Evolutionary conservation across 2,888 invertebrate genomes (phyloP).

Genomic region (Nomada hirtipes): DNA sequence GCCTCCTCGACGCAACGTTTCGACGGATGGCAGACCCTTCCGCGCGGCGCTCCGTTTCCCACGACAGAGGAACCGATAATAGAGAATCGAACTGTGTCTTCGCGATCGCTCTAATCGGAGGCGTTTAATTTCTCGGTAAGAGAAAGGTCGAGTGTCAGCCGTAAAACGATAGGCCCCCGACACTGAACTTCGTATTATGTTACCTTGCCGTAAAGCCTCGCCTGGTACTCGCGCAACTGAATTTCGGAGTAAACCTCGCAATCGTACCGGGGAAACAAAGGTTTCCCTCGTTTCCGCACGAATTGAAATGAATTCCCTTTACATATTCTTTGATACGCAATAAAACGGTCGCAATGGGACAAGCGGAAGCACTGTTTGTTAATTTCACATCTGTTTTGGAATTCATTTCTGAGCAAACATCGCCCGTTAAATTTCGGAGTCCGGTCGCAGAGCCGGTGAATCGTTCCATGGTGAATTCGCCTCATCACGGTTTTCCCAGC

Average conservation of each 20-base stretch:
- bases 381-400: no score
- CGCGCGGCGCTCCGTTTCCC: constrained; percentile 27
- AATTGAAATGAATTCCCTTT: no score
- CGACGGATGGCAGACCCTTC: background rate
- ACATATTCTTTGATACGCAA: no score
- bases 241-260: constrained; percentile 5
- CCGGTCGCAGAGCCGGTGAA: background rate
- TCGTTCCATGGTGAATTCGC: constrained; percentile 20
- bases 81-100: constrained; percentile 48
- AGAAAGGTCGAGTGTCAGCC: constrained; percentile 60
- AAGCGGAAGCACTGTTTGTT: no score
- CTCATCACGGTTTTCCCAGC: constrained; percentile 34
- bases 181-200: constrained; percentile 63
- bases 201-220: constrained; percentile 48
- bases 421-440: background rate
- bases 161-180: constrained; percentile 62
- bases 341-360: background rate
- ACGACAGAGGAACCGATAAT: constrained; percentile 38
- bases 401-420: background rate
- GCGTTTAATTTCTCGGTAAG: constrained; percentile 65
- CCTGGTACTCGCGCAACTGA: constrained; percentile 18
- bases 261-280: background rate
- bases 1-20: no score
- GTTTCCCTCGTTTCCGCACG: background rate
- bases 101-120: constrained; percentile 61